Base-by-base conservation (phyloP, 2,888 invertebrate genomes). In the Ctenicera cuprea region DNA sequence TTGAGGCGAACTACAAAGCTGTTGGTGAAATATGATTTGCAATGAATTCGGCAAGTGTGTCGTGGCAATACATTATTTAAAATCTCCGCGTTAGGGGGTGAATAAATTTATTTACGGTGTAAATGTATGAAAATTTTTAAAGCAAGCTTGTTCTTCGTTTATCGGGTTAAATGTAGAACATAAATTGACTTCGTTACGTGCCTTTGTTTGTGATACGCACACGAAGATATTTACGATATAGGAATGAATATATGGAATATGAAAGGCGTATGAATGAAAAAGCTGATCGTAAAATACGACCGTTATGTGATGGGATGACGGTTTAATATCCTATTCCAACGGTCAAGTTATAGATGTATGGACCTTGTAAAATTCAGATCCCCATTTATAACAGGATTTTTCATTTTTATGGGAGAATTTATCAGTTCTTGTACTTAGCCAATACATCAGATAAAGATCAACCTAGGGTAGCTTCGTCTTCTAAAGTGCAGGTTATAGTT, bases 211-310 rank as follows among this genome's bases (percentile, higher is more conserved):
- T 73, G 70, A 64, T 61, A 69, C 64, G 52, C 50, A 38, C 38
- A 61, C 57, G 65, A 68, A 65, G 69, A 73, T 73, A 69, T 73
- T 73, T 70, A 73, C 65, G 73, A 73, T 73, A 73, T 69, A 64
- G 50, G 66, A 67, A 38, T 61, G 66, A 67, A 38, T 61, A 68
- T 73, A 67, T 63, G 73, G 57, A 67, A 73, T 65, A 73, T 73
- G 70, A 73, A 73, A 64, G 65, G 69, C 69, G 61, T 73, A 73
- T 73, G 73, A 73, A 69, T 73, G 73, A 73, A 73, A 71, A 73
- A 73, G 69, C 69, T 64, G 69, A 73, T 73, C 73, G 64, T 73
- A 73, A 73, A 73, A 73, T 73, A 69, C 64, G 69, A 65, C 52
- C 72, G 61, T 72, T 72, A 67, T 72, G 33, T 72, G 66, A 72